A percentile compares a stretch with the other conserved stretches of the same genome.
phyloP scores from a whole-genome alignment of 2,113 vertebrate genomes.

The Amblyopsis rosae region DNA sequence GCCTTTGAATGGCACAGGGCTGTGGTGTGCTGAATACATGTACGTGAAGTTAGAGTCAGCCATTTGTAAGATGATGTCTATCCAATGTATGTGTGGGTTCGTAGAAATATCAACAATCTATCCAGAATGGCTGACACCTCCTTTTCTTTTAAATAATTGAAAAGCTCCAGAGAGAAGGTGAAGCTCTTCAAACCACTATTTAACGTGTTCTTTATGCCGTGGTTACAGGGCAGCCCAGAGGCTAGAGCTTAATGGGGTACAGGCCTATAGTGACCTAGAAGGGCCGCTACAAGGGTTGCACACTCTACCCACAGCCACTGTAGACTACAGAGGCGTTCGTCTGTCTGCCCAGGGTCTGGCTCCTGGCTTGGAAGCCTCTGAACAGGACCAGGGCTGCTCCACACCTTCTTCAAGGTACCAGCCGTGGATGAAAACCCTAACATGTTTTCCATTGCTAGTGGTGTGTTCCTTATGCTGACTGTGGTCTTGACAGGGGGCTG shows the following conservation, averaged over 20 bases:
- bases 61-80: too few relatives aligned
- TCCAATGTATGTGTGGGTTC: too few relatives aligned
- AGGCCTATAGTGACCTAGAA: slow-evolving; percentile 75
- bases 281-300: slow-evolving; percentile 70
- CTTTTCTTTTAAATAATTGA: too few relatives aligned
- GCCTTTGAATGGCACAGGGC: not conserved
- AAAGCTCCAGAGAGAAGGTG: not conserved
- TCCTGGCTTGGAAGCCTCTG: slow-evolving; percentile 75
- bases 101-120: too few relatives aligned
- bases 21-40: not conserved
- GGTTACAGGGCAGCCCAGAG: slow-evolving; percentile 73
- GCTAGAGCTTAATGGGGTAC: slow-evolving; percentile 76
- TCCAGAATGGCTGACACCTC: too few relatives aligned
- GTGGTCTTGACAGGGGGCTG: slow-evolving; percentile 61
- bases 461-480: not conserved
- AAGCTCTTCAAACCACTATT: not conserved
- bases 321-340: slow-evolving; percentile 81
- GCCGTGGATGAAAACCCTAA: not conserved
- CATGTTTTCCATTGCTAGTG: not conserved
- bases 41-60: too few relatives aligned
- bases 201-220: not conserved
- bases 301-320: slow-evolving; percentile 79
- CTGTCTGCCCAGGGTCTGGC: slow-evolving; percentile 81
- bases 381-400: slow-evolving; percentile 59
- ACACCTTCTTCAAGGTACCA: slow-evolving; percentile 51